Percentiles rank a stretch among this genome's conserved stretches.
phyloP scores from a whole-genome alignment of 1,140 invertebrate species.

The Procambarus clarkii region DNA sequence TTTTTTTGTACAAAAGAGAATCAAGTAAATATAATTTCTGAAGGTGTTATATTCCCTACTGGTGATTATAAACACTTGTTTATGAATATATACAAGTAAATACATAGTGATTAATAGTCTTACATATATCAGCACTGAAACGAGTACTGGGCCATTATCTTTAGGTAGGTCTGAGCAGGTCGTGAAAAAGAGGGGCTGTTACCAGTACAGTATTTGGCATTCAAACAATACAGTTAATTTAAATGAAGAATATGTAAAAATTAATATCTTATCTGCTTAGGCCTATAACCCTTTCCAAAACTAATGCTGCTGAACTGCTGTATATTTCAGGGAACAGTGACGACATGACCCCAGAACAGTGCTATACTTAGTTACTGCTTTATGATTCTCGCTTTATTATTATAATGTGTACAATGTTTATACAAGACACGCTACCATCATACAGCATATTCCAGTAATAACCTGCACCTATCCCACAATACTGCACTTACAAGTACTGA shows the following conservation, averaged over 20 bases:
- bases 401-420: too few relatives aligned
- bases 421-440: neutral
- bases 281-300: neutral
- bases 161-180: conserved; percentile 31
- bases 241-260: neutral
- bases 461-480: neutral
- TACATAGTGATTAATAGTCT: conserved; percentile 39
- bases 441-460: neutral
- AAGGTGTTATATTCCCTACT: conserved; percentile 26
- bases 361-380: neutral
- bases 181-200: conserved; percentile 29
- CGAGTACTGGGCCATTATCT: conserved; percentile 30
- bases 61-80: conserved; percentile 49
- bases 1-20: conserved; percentile 10
- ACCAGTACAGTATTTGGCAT: neutral
- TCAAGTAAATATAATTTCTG: conserved; percentile 20
- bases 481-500: too few relatives aligned
- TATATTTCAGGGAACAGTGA: neutral
- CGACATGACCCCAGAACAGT: neutral
- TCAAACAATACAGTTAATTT: neutral
- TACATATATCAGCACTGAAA: conserved; percentile 29
- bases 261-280: neutral
- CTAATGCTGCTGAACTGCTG: neutral
- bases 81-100: conserved; percentile 53
- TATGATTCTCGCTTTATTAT: neutral